Base-by-base conservation (phyloP, 2,797 vertebrate species). In the Pipistrellus nathusii region DNA sequence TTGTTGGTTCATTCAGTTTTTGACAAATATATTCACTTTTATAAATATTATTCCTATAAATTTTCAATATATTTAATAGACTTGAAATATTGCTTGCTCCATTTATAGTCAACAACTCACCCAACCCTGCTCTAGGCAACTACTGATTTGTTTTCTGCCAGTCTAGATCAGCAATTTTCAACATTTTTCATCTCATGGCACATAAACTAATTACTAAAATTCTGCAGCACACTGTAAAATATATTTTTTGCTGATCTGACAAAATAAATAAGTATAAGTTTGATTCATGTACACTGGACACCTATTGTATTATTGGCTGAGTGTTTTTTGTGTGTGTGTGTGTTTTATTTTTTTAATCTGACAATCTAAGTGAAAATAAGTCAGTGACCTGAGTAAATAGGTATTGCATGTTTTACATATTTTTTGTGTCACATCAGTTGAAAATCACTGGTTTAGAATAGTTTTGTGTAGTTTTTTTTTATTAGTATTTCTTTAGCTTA, bases 401-500 rank as follows among this genome's bases (percentile, higher is more conserved):
- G 11, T 12, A 27, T 20, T 51, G 46, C n/a, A 76, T 32, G 46
- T 53, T 76, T 76, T 53, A 51, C n/a, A n/a, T 6, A 3, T 76
- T 76, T 32, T 48, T 76, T 32, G 11, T n/a, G 51, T 51, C 18
- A 14, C 11, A 53, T 20, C n/a, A 7, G 48, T 53, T 53, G 73
- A 53, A 53, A 76, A 53, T 76, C 46, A 23, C 73, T 32, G 21
- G 73, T 85, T 15, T 51, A 6, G 15, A 72, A 89, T 75, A 68
- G 30, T 38, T 88, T 86, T 86, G 25, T 76, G 7, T 88, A 6
- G 27, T 14, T 62, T 62, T 62, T n/a, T 27, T 15, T 44, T 44
- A n/a, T 59, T 51, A 64, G 21, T 25, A 85, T 75, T 83, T 95
- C 8, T 46, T 92, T 82, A 53, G 18, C 20, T 93, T 85, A 4